These are phyloP conservation scores for Cantharis flavilabris DNA, from an alignment of 2,888 invertebrate genomes.

Conservation along the genomic window DNA sequence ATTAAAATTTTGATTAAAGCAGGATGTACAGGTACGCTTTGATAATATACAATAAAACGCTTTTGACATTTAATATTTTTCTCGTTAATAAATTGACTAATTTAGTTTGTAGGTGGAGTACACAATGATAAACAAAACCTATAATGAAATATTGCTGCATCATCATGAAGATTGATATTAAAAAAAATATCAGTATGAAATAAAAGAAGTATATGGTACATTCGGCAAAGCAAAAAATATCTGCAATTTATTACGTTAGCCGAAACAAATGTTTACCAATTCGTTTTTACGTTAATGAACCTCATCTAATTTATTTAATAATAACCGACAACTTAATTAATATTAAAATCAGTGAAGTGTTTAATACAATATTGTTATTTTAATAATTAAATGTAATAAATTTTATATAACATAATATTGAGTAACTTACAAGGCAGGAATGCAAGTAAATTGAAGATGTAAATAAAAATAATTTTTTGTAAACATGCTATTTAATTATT, in stretches of 20 bases:
- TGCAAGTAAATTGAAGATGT: background rate
- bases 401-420: too few relatives aligned
- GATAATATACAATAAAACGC: background rate
- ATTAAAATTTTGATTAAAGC: background rate
- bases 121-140: slow-evolving; percentile 9
- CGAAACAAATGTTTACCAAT: background rate
- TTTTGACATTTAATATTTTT: background rate
- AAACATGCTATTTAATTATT: background rate
- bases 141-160: slow-evolving; percentile 7
- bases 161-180: slow-evolving; percentile 13
- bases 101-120: slow-evolving; percentile 7
- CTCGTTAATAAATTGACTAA: background rate
- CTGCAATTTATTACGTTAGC: background rate
- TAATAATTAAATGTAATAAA: too few relatives aligned
- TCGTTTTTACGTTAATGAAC: background rate
- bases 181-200: background rate
- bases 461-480: background rate
- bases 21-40: background rate
- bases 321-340: background rate
- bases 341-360: background rate
- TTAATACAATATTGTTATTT: background rate
- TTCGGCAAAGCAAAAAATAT: background rate
- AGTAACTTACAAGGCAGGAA: background rate
- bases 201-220: background rate
- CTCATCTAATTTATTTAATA: background rate